Base-by-base conservation (phyloP, 2,888 invertebrate genomes). In the Ommatoiulus sabulosus region DNA sequence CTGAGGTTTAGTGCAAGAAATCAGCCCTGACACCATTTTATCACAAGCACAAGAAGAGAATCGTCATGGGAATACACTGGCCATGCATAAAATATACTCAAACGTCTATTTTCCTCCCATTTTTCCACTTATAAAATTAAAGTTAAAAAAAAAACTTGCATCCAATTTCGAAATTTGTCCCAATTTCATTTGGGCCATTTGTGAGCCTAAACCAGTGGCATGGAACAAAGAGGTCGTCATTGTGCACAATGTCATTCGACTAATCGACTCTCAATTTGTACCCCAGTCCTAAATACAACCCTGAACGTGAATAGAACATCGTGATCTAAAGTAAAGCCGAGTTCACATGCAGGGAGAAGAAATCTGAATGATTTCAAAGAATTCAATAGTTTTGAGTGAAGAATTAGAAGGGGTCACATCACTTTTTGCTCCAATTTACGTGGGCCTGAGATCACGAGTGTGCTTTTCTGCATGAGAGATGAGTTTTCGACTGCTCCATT, bases 221-320 rank as follows among this genome's bases (percentile, higher is more conserved):
- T 63, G 63, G n/a, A 63, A 63, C 63, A 63, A 63, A 63, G 63
- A 63, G 63, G 63, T 63, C 63, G 63, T n/a, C 63, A 63, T 63
- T 63, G 63, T 63, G 63, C n/a, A 63, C n/a, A 63, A 63, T 63
- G 63, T 17, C 63, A 63, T 63, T 63, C 3, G 2, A 63, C 63
- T 63, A 46, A 63, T n/a, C 63, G n/a, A 63, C 63, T 63, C 63
- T 63, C n/a, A n/a, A 63, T 63, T 63, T 17, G n/a, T 12, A 63
- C 63, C n/a, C 7, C n/a, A 63, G 20, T 63, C 3, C 63, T n/a
- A 63, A 63, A n/a, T 63, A n/a, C 63, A 63, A 63, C 63, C 63
- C 63, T 63, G 63, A 63, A 63, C n/a, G 12, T 63, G n/a, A 63
- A 63, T 63, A 63, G 63, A 17, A 7, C 63, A 63, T 63, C 63